phyloP scores from a whole-genome alignment of 92 coral and sea anemone genomes.

The Paramuricea clavata region DNA sequence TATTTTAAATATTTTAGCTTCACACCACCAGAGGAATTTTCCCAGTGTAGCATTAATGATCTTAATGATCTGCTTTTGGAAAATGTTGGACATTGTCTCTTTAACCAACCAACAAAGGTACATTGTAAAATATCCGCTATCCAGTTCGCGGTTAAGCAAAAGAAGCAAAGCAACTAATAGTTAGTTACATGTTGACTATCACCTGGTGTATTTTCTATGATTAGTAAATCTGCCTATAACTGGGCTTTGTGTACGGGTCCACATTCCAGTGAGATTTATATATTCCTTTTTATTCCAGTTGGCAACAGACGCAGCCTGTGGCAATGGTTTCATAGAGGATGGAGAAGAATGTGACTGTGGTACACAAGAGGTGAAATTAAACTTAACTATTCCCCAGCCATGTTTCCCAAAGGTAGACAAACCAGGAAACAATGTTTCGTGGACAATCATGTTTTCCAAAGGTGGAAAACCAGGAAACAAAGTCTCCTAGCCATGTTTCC shows the following conservation, averaged over 20 bases:
- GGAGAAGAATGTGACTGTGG: constrained; percentile 99
- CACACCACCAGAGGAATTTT: constrained; percentile 38
- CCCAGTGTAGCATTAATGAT: constrained; percentile 61
- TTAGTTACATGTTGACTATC: too few relatives aligned
- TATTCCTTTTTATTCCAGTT: constrained; percentile 53
- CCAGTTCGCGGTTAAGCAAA: neutral
- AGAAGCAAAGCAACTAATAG: too few relatives aligned
- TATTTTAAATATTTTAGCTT: neutral
- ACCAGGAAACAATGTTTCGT: too few relatives aligned
- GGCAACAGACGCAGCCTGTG: constrained; percentile 80
- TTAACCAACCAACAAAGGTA: constrained; percentile 57
- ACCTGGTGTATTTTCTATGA: neutral
- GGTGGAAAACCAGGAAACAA: too few relatives aligned
- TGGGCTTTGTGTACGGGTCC: too few relatives aligned
- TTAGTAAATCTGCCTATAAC: too few relatives aligned
- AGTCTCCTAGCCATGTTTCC: neutral
- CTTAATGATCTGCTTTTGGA: constrained; percentile 43
- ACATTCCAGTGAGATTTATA: neutral
- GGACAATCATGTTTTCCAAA: too few relatives aligned
- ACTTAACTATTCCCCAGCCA: neutral
- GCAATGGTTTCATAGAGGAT: constrained; percentile 89
- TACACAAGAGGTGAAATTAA: constrained; percentile 68
- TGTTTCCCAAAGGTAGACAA: neutral
- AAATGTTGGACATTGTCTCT: constrained; percentile 64
- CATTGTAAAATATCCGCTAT: too few relatives aligned